phyloP scores from a whole-genome alignment of 2,797 vertebrate species.

The Falco columbarius region DNA sequence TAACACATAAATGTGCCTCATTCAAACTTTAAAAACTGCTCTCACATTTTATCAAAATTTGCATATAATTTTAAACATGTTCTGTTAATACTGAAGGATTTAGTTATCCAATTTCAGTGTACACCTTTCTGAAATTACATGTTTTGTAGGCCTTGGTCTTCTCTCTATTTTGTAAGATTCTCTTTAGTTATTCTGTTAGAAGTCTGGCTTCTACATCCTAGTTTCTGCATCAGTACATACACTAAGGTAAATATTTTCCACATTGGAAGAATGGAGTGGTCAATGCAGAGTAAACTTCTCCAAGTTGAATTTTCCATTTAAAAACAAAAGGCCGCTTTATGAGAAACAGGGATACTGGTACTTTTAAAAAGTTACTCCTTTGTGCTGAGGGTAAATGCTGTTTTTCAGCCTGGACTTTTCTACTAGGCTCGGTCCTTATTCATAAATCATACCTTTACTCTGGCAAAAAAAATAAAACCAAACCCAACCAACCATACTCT shows the following conservation, averaged over 20 bases:
- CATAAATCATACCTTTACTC: background rate
- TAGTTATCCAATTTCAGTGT: background rate
- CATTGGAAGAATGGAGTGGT: background rate
- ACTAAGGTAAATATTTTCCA: background rate
- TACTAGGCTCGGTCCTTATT: background rate
- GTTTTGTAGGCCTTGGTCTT: background rate
- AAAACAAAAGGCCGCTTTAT: background rate
- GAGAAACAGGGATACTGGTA: background rate
- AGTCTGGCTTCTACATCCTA: background rate
- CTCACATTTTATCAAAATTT: background rate
- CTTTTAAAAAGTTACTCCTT: background rate
- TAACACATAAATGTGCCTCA: background rate
- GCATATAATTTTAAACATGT: background rate
- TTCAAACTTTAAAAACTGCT: background rate
- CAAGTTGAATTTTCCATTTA: background rate
- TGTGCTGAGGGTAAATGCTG: background rate
- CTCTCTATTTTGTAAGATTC: background rate
- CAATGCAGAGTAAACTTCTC: background rate
- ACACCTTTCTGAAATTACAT: background rate
- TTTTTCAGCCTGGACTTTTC: background rate
- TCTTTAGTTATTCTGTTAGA: background rate
- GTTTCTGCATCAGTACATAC: background rate
- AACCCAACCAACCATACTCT: background rate
- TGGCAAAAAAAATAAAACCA: background rate
- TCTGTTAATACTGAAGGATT: background rate